A percentile compares a stretch with the other conserved stretches of the same genome.
Evolutionary conservation across 2,888 invertebrate genomes (phyloP).

Genomic region (Megaustenia siamemsis): DNA sequence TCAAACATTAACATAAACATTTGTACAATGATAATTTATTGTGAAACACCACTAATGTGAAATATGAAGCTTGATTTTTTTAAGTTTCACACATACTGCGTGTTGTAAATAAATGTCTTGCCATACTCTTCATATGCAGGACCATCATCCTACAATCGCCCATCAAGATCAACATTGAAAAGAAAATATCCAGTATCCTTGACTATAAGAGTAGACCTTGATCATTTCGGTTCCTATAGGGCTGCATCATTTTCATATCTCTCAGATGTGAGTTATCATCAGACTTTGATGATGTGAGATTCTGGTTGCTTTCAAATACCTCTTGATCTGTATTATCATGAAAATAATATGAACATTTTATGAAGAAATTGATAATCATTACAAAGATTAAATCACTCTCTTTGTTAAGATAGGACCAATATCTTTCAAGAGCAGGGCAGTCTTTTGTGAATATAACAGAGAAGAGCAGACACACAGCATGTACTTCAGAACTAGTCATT

Average conservation of each 20-base stretch:
- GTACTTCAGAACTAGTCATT: too few relatives aligned
- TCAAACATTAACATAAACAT: too few relatives aligned
- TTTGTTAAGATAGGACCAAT: too few relatives aligned
- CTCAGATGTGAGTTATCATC: not conserved
- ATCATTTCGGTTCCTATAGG: not conserved
- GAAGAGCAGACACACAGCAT: too few relatives aligned
- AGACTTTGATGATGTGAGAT: not conserved
- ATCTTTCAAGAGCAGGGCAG: too few relatives aligned
- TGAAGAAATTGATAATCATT: too few relatives aligned
- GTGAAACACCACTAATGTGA: not conserved
- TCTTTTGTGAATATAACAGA: too few relatives aligned
- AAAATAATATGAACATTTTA: too few relatives aligned
- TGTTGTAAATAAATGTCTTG: not conserved
- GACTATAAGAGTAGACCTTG: not conserved
- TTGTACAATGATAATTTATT: not conserved
- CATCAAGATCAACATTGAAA: slow-evolving; percentile 63
- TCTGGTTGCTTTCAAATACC: not conserved
- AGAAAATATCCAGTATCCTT: slow-evolving; percentile 71
- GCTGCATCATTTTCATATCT: not conserved
- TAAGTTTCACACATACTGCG: not conserved
- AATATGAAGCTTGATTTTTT: not conserved
- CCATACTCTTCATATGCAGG: slow-evolving; percentile 56
- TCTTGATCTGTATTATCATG: too few relatives aligned
- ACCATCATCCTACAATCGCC: slow-evolving; percentile 64
- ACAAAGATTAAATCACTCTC: too few relatives aligned